phyloP scores from a whole-genome alignment of 35 echinoderm and acorn worm genomes.

The Lytechinus variegatus region DNA sequence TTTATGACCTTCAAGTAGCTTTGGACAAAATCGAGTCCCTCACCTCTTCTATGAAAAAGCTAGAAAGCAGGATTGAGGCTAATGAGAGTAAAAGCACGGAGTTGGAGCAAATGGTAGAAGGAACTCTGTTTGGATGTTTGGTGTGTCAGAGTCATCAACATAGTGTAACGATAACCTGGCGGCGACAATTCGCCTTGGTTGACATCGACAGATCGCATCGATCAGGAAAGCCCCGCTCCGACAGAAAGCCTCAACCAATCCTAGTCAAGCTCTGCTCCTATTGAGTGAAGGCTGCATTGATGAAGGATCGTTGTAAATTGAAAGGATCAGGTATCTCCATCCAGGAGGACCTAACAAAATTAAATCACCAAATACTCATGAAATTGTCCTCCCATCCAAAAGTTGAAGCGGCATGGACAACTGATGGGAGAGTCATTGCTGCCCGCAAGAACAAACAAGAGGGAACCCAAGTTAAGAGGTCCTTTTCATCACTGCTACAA shows the following conservation, averaged over 20 bases:
- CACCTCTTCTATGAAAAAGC: neutral
- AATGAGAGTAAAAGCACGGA: neutral
- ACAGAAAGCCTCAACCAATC: neutral
- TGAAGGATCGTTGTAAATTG: neutral
- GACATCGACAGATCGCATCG: too few relatives aligned
- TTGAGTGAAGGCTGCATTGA: neutral
- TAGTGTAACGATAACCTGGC: neutral
- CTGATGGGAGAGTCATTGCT: too few relatives aligned
- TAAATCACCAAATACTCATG: too few relatives aligned
- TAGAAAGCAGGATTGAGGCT: neutral
- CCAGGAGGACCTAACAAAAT: too few relatives aligned
- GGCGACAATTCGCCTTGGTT: neutral
- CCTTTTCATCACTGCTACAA: too few relatives aligned
- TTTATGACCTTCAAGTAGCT: neutral
- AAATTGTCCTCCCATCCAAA: too few relatives aligned
- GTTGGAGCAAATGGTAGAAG: neutral
- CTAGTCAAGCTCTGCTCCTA: constrained; percentile 8
- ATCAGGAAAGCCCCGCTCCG: too few relatives aligned
- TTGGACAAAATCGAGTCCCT: too few relatives aligned
- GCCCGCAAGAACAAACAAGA: too few relatives aligned
- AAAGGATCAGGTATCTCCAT: neutral
- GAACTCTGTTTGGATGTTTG: too few relatives aligned
- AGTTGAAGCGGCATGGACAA: too few relatives aligned
- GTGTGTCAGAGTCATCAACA: neutral
- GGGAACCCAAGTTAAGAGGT: too few relatives aligned